Evolutionary conservation across 2,797 vertebrate species (phyloP).

Genomic region (Diceros bicornis): DNA sequence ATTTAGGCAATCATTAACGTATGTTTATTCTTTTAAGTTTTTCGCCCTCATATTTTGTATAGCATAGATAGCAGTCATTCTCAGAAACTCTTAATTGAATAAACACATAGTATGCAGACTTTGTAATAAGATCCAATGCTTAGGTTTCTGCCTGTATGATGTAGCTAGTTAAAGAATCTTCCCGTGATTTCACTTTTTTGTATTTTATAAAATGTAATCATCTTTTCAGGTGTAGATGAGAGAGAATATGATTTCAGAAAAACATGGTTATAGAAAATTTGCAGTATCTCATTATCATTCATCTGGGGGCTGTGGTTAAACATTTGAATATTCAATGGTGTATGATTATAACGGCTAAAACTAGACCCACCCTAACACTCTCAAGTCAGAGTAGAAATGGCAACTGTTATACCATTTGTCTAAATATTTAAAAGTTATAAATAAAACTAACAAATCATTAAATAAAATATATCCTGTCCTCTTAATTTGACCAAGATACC

Average conservation of each 20-base stretch:
- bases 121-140: constrained; percentile 10
- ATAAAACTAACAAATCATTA: neutral
- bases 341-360: neutral
- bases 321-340: neutral
- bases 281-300: neutral
- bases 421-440: constrained; percentile 2
- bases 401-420: neutral
- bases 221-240: neutral
- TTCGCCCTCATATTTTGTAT: neutral
- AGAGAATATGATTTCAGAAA: constrained; percentile 47
- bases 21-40: constrained; percentile 14
- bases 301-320: neutral
- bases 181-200: constrained; percentile 28
- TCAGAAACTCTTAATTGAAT: constrained; percentile 13
- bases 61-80: neutral
- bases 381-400: neutral
- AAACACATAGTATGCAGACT: neutral
- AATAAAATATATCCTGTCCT: neutral
- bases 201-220: constrained; percentile 1
- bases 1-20: constrained; percentile 17
- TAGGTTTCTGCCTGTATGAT: constrained; percentile 44
- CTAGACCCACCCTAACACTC: neutral
- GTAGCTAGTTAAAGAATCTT: constrained; percentile 8
- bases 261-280: constrained; percentile 5
- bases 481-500: neutral